Percentiles rank a stretch among this genome's conserved stretches.
Conservation (phyloP, 1,140 invertebrate species). For the Thaumatotibia leucotreta region DNA sequence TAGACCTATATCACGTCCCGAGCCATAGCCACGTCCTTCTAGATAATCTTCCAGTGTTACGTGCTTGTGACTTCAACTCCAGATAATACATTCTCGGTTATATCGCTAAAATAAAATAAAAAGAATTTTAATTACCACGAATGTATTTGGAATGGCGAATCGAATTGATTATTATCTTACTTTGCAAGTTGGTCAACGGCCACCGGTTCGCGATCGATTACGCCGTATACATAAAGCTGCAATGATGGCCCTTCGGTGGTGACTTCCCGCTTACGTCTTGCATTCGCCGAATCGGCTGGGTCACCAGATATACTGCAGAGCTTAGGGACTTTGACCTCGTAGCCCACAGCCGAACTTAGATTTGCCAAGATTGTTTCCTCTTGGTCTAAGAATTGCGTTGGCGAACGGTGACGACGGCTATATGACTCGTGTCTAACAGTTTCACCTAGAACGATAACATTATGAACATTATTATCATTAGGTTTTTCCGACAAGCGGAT, state of each 20-base stretch:
- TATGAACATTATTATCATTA: not conserved
- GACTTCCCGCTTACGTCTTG: conserved; percentile 24
- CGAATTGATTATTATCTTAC: conserved; percentile 17
- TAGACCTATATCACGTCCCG: conserved; percentile 48
- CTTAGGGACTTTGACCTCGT: conserved; percentile 52
- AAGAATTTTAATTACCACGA: not conserved
- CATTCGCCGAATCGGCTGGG: conserved; percentile 18
- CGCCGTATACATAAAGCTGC: conserved; percentile 57
- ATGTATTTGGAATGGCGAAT: not conserved
- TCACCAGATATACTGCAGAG: conserved; percentile 43
- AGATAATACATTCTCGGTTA: conserved; percentile 38
- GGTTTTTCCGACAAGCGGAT: not conserved
- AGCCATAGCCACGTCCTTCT: conserved; percentile 34
- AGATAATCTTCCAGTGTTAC: conserved; percentile 63
- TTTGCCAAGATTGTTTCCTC: conserved; percentile 41
- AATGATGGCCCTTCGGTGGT: conserved; percentile 32
- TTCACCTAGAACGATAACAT: conserved; percentile 44
- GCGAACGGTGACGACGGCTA: conserved; percentile 51
- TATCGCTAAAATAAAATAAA: conserved; percentile 45
- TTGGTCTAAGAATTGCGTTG: conserved; percentile 51
- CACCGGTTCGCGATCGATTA: conserved; percentile 47
- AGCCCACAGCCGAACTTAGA: conserved; percentile 42
- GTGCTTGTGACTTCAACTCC: conserved; percentile 36
- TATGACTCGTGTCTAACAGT: conserved; percentile 44
- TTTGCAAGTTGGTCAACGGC: conserved; percentile 32